Conservation (phyloP, 2,888 invertebrate species). For the Pimpla rufipes region DNA sequence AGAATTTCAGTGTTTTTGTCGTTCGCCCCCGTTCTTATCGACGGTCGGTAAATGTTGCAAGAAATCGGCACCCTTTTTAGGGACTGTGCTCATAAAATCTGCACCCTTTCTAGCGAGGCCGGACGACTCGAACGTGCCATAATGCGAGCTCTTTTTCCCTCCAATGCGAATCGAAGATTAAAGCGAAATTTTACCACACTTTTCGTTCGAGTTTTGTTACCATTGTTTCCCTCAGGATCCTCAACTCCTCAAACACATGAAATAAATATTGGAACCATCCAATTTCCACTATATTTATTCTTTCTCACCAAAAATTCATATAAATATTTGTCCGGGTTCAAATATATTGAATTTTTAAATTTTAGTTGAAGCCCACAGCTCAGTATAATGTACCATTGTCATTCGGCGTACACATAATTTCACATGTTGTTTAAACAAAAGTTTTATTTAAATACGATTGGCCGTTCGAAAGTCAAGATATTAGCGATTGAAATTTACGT, state of each 20-base stretch:
- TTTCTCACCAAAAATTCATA: too few relatives aligned
- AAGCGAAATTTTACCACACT: constrained; percentile 34
- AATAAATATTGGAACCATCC: too few relatives aligned
- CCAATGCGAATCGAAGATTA: constrained; percentile 50
- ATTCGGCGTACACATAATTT: too few relatives aligned
- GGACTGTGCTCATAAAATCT: constrained; percentile 37
- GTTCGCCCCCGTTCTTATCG: neutral
- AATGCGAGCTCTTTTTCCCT: constrained; percentile 20
- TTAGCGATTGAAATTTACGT: too few relatives aligned
- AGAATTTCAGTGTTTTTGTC: constrained; percentile 17
- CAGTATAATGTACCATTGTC: too few relatives aligned
- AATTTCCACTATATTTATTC: too few relatives aligned
- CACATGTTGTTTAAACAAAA: too few relatives aligned
- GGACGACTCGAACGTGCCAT: constrained; percentile 22
- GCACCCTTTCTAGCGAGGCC: constrained; percentile 30
- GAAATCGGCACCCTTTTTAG: constrained; percentile 37
- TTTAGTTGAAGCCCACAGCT: too few relatives aligned
- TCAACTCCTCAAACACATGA: neutral
- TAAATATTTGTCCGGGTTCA: too few relatives aligned
- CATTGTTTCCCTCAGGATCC: neutral
- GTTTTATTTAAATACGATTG: too few relatives aligned
- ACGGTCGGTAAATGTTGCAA: constrained; percentile 10
- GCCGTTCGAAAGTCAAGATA: too few relatives aligned
- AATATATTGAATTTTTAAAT: too few relatives aligned
- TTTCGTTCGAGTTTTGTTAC: neutral